phyloP scores from a whole-genome alignment of 2,113 vertebrate species.

The Thryonomys swinderianus region DNA sequence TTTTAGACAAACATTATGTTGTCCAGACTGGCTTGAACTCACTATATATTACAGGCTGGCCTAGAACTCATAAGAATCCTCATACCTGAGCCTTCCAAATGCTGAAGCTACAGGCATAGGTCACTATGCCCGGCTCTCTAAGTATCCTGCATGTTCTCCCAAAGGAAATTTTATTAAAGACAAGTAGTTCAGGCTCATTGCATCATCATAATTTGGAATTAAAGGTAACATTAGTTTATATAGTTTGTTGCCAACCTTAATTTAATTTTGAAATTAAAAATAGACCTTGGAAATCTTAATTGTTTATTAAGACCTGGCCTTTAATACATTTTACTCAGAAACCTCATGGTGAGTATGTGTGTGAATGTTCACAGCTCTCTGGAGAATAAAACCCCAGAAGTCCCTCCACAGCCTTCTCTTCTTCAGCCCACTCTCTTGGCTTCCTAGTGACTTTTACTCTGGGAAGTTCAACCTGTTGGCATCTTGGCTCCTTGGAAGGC shows the following conservation, averaged over 20 bases:
- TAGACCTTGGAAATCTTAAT: not conserved
- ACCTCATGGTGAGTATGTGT: not conserved
- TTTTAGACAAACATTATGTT: not conserved
- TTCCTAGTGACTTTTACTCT: not conserved
- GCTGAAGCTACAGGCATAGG: not conserved
- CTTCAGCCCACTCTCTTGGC: not conserved
- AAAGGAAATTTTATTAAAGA: slow-evolving; percentile 8
- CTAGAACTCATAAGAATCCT: not conserved
- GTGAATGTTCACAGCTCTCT: not conserved
- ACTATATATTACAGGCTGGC: not conserved
- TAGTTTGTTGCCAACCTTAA: not conserved
- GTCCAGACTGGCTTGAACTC: not conserved
- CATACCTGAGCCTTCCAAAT: not conserved
- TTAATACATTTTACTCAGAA: not conserved
- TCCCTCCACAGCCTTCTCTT: not conserved
- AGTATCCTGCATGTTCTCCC: not conserved
- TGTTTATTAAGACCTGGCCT: not conserved
- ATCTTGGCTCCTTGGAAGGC: not conserved
- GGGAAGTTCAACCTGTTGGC: not conserved
- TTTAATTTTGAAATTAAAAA: slow-evolving; percentile 46
- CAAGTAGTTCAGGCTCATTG: not conserved
- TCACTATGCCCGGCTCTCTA: not conserved
- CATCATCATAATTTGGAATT: not conserved
- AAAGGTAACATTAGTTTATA: not conserved
- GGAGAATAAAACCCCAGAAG: not conserved